Evolutionary conservation across 2,888 invertebrate species (phyloP).

Genomic region (Ormyrus nitidulus): DNA sequence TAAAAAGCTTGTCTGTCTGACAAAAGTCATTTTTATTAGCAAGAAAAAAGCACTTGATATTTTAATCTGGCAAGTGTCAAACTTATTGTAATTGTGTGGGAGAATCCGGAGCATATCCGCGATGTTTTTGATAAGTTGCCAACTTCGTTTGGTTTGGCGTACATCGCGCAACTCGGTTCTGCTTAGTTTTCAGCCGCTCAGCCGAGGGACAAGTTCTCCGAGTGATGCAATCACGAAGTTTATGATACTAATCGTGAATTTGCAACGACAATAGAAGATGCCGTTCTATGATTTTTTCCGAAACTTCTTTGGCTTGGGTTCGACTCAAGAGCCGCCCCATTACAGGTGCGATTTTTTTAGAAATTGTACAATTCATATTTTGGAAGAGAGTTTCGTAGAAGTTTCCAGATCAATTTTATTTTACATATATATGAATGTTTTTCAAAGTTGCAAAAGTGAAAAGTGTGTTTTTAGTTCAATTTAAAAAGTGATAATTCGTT

Average conservation of each 20-base stretch:
- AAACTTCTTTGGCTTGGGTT: slow-evolving; percentile 62
- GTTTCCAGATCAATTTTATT: slow-evolving; percentile 10
- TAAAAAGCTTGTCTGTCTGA: no score
- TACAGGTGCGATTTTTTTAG: slow-evolving; percentile 59
- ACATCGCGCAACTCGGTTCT: background rate
- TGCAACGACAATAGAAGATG: slow-evolving; percentile 58
- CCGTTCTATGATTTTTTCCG: slow-evolving; percentile 65
- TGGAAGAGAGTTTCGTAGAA: background rate
- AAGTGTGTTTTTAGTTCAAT: background rate
- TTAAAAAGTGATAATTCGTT: background rate
- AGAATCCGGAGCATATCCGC: background rate
- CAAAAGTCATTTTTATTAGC: no score
- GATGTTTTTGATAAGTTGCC: slow-evolving; percentile 4
- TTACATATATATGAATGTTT: background rate
- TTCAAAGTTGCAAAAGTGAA: background rate
- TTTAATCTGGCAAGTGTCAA: no score
- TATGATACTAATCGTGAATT: slow-evolving; percentile 17
- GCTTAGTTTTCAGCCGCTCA: no score
- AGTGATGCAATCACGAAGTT: slow-evolving; percentile 48
- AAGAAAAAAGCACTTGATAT: no score
- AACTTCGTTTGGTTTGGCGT: slow-evolving; percentile 17
- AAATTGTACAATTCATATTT: background rate
- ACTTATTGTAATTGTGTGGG: no score
- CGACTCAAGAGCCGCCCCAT: slow-evolving; percentile 58
- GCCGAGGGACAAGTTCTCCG: no score